A percentile compares a stretch with the other conserved stretches of the same genome.
Evolutionary conservation across 2,113 vertebrate species (phyloP).

Genomic region (Delphinapterus leucas): DNA sequence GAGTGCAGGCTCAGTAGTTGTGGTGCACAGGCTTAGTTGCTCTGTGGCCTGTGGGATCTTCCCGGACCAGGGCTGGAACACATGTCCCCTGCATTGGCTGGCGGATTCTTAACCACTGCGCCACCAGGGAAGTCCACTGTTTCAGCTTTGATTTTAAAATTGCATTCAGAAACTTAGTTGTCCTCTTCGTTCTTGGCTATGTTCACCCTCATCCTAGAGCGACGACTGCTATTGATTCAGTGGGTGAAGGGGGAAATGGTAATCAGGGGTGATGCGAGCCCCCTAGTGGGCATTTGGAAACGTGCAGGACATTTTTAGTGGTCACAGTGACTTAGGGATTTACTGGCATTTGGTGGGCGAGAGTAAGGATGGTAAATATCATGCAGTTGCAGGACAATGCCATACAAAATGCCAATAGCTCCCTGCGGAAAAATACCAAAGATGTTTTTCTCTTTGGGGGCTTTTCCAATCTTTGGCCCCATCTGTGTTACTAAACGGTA

Average conservation of each 20-base stretch:
- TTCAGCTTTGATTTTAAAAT: constrained; percentile 4
- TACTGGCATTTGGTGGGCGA: background rate
- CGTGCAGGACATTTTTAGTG: background rate
- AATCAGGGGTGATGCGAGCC: background rate
- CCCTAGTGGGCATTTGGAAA: constrained; percentile 35
- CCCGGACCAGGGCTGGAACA: too few relatives aligned
- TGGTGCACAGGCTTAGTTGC: too few relatives aligned
- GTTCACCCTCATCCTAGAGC: background rate
- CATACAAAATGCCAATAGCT: background rate
- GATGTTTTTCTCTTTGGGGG: background rate
- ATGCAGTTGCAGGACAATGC: background rate
- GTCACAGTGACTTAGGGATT: background rate
- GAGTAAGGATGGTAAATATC: background rate
- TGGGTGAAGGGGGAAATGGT: background rate
- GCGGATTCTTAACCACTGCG: too few relatives aligned
- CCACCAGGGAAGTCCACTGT: background rate
- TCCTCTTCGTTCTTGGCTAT: background rate
- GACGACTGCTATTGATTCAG: background rate
- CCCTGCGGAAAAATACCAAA: background rate
- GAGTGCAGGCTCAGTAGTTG: too few relatives aligned
- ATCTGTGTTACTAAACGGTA: background rate
- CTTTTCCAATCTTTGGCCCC: background rate
- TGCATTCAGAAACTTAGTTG: background rate
- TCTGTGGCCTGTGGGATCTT: too few relatives aligned
- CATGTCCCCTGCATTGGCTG: too few relatives aligned